Conservation (phyloP, 1,140 invertebrate species). For the Drosophila tropicalis region DNA sequence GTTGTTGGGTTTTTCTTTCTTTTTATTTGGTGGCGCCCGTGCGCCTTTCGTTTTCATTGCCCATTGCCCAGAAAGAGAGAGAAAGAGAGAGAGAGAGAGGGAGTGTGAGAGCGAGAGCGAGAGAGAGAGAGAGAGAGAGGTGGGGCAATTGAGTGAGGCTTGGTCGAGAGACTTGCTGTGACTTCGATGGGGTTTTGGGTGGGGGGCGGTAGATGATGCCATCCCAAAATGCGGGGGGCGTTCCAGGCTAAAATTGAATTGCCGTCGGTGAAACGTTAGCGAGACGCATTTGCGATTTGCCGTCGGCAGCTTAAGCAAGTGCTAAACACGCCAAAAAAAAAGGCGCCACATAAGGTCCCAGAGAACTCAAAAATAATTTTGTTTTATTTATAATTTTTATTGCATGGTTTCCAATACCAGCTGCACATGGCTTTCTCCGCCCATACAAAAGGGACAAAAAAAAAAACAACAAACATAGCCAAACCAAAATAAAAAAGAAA, state of each 20-base stretch:
- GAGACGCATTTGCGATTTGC: conserved; percentile 33
- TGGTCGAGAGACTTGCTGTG: too few species aligned
- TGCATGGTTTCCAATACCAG: neutral
- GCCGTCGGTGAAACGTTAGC: conserved; percentile 60
- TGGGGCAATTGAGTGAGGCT: conserved; percentile 1
- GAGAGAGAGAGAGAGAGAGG: too few species aligned
- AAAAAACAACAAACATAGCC: conserved; percentile 32
- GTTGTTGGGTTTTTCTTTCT: conserved; percentile 50
- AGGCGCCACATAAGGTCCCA: neutral
- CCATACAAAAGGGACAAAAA: neutral
- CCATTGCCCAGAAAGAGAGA: neutral
- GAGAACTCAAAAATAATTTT: neutral
- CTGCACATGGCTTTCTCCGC: too few species aligned
- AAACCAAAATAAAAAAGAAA: conserved; percentile 2
- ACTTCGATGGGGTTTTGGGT: too few species aligned
- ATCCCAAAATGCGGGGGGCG: conserved; percentile 7
- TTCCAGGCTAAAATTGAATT: conserved; percentile 30
- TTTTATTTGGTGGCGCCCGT: conserved; percentile 12
- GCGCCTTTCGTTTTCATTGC: conserved; percentile 74
- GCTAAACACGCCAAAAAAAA: neutral
- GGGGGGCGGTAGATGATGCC: neutral
- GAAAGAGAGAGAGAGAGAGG: conserved; percentile 7
- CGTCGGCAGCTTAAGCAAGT: conserved; percentile 50
- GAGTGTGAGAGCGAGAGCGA: neutral
- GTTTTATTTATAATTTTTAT: neutral